Evolutionary conservation across 2,797 vertebrate genomes (phyloP), one percentile per base, ranked within the genome.

Genomic region (Microcaecilia unicolor): DNA sequence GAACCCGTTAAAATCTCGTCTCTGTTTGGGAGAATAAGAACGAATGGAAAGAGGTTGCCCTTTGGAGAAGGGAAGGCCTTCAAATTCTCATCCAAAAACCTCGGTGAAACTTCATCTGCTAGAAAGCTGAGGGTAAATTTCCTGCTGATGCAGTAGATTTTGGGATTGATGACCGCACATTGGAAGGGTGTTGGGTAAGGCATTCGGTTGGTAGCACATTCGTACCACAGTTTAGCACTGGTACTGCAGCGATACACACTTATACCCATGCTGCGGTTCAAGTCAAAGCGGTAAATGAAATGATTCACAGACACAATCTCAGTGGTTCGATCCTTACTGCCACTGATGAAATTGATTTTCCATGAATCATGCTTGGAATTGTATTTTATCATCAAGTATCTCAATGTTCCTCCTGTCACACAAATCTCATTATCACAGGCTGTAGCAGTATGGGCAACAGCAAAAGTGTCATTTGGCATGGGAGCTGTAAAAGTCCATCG

Each of bases 241-340:
- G 81, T 58, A 1, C 90, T 77, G 45, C 92, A 96, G 34, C 93
- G 92, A 55, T 90, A 81, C 35, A 89, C 91, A 0, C 73, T 22
- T 14, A 98, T 55, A 4, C 87, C 90, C 17, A 69, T 44, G 29
- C 66, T 31, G 1, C 81, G 76, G 58, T 80, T 86, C 8, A 92
- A 55, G 15, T 96, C 90, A 2, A 99, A 98, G 6, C 90, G 86
- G 41, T 97, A 97, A 38, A 98, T 57, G 34, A 90, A 95, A 16
- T 82, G 87, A 0, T 71, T 44, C 31, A 77, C 51, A 0, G 85
- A 81, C 37, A 85, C 82, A 77, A 99, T 86, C 46, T 91, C 89
- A 0, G 69, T 61, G 0, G 88, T 91, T 35, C 84, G 67, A 59
- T 91, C 85, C 58, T 71, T 80, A 70, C 59, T 49, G 0, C 88